Conservation (phyloP, 2,888 invertebrate genomes). For the Marasmarcha lunaedactyla region DNA sequence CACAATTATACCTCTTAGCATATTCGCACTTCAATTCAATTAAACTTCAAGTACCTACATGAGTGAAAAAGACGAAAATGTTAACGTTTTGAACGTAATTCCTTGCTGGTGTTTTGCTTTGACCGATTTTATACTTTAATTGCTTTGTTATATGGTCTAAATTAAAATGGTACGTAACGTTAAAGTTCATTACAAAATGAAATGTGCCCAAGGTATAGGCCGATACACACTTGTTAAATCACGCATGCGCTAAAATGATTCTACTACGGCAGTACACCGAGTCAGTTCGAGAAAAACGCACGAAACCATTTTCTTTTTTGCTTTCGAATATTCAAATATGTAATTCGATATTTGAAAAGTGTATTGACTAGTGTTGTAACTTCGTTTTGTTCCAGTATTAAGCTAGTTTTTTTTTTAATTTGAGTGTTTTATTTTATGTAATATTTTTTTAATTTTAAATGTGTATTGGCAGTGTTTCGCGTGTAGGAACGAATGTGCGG, state of each 20-base stretch:
- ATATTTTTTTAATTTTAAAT: slow-evolving; percentile 7
- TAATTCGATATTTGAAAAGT: slow-evolving; percentile 42
- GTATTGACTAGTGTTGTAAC: slow-evolving; percentile 12
- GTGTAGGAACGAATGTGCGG: not conserved
- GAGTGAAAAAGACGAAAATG: slow-evolving; percentile 18
- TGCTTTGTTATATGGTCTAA: not conserved
- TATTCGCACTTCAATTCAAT: slow-evolving; percentile 21
- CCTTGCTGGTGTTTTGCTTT: not conserved
- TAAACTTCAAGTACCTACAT: slow-evolving; percentile 41
- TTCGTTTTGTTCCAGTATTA: slow-evolving; percentile 3
- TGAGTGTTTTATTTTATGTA: slow-evolving; percentile 31
- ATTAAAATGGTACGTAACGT: not conserved
- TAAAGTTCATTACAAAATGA: slow-evolving; percentile 50
- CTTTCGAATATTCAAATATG: slow-evolving; percentile 30
- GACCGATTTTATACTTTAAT: not conserved
- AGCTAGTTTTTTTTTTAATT: slow-evolving; percentile 24
- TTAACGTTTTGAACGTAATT: not conserved
- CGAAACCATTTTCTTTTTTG: slow-evolving; percentile 31
- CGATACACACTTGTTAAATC: slow-evolving; percentile 20
- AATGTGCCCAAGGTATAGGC: slow-evolving; percentile 29
- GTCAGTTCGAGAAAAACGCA: slow-evolving; percentile 28
- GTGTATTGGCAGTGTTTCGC: slow-evolving; percentile 16
- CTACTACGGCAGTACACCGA: slow-evolving; percentile 35
- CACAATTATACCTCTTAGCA: not conserved
- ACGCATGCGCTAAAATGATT: slow-evolving; percentile 43